phyloP scores from a whole-genome alignment of 2,888 invertebrate genomes.

The Leucophora obtusa region DNA sequence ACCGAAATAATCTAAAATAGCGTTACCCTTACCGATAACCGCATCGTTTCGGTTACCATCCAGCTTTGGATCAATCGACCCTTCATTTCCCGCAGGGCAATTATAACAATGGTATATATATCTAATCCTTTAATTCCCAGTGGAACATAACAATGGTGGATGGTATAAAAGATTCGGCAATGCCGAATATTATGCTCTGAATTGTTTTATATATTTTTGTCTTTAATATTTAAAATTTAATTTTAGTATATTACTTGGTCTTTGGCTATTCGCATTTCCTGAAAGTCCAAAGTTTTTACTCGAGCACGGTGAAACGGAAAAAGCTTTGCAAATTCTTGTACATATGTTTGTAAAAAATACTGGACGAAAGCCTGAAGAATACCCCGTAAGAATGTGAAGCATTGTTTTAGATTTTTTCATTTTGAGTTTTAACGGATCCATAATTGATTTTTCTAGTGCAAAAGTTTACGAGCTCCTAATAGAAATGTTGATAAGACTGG shows the following conservation, averaged over 20 bases:
- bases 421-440: slow-evolving; percentile 9
- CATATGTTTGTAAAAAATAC: slow-evolving; percentile 86
- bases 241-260: slow-evolving; percentile 72
- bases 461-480: slow-evolving; percentile 82
- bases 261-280: slow-evolving; percentile 87
- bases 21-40: too few relatives aligned
- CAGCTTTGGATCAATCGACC: too few relatives aligned
- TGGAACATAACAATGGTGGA: too few relatives aligned
- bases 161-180: too few relatives aligned
- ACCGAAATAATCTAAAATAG: too few relatives aligned
- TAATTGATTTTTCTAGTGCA: slow-evolving; percentile 80
- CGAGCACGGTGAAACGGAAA: slow-evolving; percentile 88
- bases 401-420: slow-evolving; percentile 1
- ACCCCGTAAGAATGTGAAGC: slow-evolving; percentile 82
- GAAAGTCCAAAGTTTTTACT: slow-evolving; percentile 91
- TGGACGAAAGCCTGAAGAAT: slow-evolving; percentile 84
- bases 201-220: too few relatives aligned
- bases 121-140: too few relatives aligned
- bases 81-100: too few relatives aligned
- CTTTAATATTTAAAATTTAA: background rate
- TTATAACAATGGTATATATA: too few relatives aligned
- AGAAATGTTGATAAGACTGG: slow-evolving; percentile 59
- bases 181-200: too few relatives aligned
- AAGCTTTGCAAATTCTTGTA: slow-evolving; percentile 84
- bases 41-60: too few relatives aligned